Evolutionary conservation across 2,113 vertebrate genomes (phyloP).

Genomic region (Microtus ochrogaster): DNA sequence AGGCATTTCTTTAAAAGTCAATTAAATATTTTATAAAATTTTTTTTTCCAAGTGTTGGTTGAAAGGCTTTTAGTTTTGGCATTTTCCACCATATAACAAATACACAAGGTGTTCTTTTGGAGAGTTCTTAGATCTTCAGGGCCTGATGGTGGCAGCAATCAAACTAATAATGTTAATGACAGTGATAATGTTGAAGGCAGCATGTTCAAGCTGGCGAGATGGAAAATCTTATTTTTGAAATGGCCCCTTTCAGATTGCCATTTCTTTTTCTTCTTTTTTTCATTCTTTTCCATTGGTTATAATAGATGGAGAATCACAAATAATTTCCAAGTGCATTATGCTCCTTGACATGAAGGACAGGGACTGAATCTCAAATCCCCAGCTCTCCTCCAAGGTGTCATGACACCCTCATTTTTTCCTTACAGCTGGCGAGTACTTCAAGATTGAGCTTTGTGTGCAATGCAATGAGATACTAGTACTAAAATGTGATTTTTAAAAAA

Average conservation of each 20-base stretch:
- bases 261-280: neutral
- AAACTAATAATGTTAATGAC: slow-evolving; percentile 19
- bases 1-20: slow-evolving; percentile 15
- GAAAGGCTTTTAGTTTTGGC: neutral
- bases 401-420: slow-evolving; percentile 35
- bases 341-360: slow-evolving; percentile 52
- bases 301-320: slow-evolving; percentile 61
- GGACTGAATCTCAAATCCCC: neutral
- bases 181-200: slow-evolving; percentile 14
- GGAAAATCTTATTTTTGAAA: slow-evolving; percentile 66
- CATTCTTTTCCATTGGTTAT: slow-evolving; percentile 19
- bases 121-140: neutral
- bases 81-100: neutral
- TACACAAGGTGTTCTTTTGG: neutral
- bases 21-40: neutral
- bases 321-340: slow-evolving; percentile 69
- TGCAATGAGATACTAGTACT: slow-evolving; percentile 38
- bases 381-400: slow-evolving; percentile 48
- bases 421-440: neutral
- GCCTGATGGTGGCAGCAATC: neutral
- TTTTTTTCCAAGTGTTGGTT: neutral
- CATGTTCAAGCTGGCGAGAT: slow-evolving; percentile 22
- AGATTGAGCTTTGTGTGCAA: neutral
- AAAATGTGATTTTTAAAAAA: slow-evolving; percentile 52
- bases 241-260: slow-evolving; percentile 45